Percentiles rank a stretch among this genome's conserved stretches.
phyloP scores from a whole-genome alignment of 2,888 invertebrate species.

The Chelonus formosanus region DNA sequence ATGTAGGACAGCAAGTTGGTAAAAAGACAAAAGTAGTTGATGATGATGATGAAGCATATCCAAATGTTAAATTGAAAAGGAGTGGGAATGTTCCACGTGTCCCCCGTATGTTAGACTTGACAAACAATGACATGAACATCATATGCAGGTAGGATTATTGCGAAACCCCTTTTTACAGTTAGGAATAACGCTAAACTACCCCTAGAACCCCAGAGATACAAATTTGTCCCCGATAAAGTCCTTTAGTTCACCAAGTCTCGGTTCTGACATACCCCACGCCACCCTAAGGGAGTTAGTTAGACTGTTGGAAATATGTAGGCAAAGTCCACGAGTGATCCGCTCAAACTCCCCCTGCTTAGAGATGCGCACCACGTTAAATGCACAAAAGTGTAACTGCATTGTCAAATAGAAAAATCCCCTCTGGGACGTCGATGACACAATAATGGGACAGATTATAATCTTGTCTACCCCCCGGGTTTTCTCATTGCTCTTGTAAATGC shows the following conservation, averaged over 20 bases:
- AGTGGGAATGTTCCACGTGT: slow-evolving; percentile 37
- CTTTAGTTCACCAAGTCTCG: slow-evolving; percentile 42
- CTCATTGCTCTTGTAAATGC: slow-evolving; percentile 33
- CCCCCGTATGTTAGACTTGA: slow-evolving; percentile 50
- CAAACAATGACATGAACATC: slow-evolving; percentile 61
- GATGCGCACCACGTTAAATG: slow-evolving; percentile 60
- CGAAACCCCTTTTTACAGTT: slow-evolving; percentile 57
- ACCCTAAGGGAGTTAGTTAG: slow-evolving; percentile 45
- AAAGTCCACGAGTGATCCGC: slow-evolving; percentile 33
- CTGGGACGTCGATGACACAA: slow-evolving; percentile 65
- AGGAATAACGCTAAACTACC: slow-evolving; percentile 47
- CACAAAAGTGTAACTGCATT: slow-evolving; percentile 65
- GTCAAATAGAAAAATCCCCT: slow-evolving; percentile 62
- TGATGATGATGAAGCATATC: no score
- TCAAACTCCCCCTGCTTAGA: slow-evolving; percentile 23
- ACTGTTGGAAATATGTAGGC: slow-evolving; percentile 30
- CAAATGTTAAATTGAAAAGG: neutral
- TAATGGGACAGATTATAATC: slow-evolving; percentile 66
- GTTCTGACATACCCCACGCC: slow-evolving; percentile 33
- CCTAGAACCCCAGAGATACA: slow-evolving; percentile 41
- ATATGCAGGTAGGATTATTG: slow-evolving; percentile 65
- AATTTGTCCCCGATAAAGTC: slow-evolving; percentile 47
- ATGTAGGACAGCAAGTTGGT: no score
- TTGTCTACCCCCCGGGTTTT: slow-evolving; percentile 62
- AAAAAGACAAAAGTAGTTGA: no score